These are phyloP conservation scores for Frieseomelitta varia DNA, from an alignment of 1,140 invertebrate species.

Conservation along the genomic window DNA sequence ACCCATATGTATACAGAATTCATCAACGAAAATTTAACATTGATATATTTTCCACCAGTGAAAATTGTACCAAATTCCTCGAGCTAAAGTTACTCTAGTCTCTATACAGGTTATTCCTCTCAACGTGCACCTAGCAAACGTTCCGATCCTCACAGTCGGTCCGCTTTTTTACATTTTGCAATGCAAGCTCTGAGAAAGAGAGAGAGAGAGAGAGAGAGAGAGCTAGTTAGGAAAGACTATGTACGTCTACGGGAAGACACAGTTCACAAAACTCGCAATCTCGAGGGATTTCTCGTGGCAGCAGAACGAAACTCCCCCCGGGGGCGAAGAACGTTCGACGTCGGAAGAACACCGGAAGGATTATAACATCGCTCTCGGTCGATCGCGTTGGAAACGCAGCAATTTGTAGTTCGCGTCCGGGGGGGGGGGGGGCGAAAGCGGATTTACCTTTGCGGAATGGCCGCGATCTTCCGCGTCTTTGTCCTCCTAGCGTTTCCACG, in stretches of 20 bases:
- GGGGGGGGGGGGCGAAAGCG: not conserved
- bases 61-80: too few relatives aligned
- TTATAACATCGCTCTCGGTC: conserved; percentile 19
- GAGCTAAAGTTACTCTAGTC: too few relatives aligned
- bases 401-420: conserved; percentile 14
- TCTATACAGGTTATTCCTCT: too few relatives aligned
- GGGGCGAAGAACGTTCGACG: not conserved
- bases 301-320: not conserved
- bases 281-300: too few relatives aligned
- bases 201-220: not conserved
- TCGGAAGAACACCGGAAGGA: not conserved
- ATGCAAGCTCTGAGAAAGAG: not conserved
- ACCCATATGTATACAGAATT: too few relatives aligned
- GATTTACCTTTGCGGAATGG: conserved; percentile 15
- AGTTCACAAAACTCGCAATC: not conserved
- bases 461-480: not conserved
- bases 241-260: not conserved
- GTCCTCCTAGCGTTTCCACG: not conserved
- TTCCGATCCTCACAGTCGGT: not conserved
- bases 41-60: too few relatives aligned
- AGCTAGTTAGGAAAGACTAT: not conserved
- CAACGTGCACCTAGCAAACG: not conserved
- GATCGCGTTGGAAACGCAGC: not conserved
- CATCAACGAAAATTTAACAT: too few relatives aligned
- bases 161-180: not conserved